A percentile compares a stretch with the other conserved stretches of the same genome.
Conservation (phyloP, 1,140 invertebrate genomes). For the Charaxes varanes region DNA sequence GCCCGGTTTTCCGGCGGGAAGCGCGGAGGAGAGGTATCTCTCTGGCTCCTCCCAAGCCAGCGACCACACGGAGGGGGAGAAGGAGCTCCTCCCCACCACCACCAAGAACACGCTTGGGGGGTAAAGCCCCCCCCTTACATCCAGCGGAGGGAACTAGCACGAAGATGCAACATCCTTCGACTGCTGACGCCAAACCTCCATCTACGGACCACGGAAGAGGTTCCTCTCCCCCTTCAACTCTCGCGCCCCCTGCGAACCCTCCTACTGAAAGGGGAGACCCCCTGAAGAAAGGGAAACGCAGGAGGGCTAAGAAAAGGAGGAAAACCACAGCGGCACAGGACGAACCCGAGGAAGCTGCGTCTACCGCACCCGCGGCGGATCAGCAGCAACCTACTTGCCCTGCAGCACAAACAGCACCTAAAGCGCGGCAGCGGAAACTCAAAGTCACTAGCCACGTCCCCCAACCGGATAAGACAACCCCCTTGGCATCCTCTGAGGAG, state of each 20-base stretch:
- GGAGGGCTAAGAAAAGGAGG: background rate
- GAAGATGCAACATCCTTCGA: background rate
- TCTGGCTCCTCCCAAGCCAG: background rate
- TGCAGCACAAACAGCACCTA: no score
- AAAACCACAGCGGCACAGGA: background rate
- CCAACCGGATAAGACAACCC: no score
- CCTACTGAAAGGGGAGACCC: background rate
- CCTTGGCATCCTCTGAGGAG: no score
- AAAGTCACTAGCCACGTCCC: no score
- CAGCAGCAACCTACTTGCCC: no score
- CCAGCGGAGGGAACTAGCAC: background rate
- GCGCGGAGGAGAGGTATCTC: background rate
- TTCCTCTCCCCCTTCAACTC: background rate
- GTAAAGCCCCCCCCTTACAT: background rate
- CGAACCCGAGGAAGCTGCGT: background rate
- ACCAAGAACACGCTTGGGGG: background rate
- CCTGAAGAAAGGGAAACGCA: background rate
- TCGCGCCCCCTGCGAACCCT: background rate
- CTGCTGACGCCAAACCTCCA: background rate
- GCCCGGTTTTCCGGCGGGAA: background rate
- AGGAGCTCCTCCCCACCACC: no score
- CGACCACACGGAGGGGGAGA: no score
- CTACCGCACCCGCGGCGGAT: background rate
- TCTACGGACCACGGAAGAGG: background rate
- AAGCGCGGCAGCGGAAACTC: no score